Conservation (phyloP, 2,888 invertebrate species). For the Sphaerolaimus hirsutus region DNA sequence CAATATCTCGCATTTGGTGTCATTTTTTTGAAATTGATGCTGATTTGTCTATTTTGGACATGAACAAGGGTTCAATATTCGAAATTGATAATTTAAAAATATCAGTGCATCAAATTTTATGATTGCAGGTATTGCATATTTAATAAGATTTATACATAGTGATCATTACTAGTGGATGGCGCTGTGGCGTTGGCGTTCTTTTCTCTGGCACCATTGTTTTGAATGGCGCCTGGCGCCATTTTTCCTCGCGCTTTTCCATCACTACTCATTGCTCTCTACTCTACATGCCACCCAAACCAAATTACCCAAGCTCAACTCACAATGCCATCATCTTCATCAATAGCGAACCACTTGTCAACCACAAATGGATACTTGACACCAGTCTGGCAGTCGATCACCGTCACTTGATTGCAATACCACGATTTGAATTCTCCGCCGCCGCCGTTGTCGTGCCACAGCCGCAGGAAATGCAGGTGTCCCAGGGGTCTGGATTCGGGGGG, state of each 20-base stretch:
- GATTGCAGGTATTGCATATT: neutral
- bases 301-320: neutral
- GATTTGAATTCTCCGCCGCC: constrained; percentile 28
- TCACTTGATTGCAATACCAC: constrained; percentile 27
- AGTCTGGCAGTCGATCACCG: constrained; percentile 1
- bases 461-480: constrained; percentile 28
- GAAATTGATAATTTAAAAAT: neutral
- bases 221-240: too few relatives aligned
- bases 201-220: too few relatives aligned
- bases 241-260: too few relatives aligned
- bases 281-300: too few relatives aligned
- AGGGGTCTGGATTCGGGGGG: constrained; percentile 29
- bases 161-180: too few relatives aligned
- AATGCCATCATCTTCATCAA: constrained; percentile 4
- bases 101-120: neutral
- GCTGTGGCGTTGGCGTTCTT: too few relatives aligned
- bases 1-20: neutral
- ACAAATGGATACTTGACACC: constrained; percentile 1
- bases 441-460: constrained; percentile 34
- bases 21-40: neutral
- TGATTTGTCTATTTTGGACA: neutral
- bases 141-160: neutral
- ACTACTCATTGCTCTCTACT: too few relatives aligned
- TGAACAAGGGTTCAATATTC: neutral
- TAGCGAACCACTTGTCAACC: constrained; percentile 3